These are phyloP conservation scores for Tinamus major DNA, from an alignment of 2,797 vertebrate species.

Conservation along the genomic window DNA sequence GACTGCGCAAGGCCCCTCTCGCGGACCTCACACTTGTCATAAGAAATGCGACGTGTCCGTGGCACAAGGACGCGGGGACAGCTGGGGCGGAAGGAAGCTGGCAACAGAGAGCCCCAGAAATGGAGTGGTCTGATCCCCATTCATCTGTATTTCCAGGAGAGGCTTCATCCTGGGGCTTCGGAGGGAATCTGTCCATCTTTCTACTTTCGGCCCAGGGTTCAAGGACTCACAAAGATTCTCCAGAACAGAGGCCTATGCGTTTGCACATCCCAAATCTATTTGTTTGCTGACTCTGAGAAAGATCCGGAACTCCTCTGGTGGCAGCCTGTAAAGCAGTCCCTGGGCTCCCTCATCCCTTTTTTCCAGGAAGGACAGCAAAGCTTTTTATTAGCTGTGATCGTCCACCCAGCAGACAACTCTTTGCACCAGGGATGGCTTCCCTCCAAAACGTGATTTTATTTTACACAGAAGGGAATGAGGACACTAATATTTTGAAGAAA, in stretches of 20 bases:
- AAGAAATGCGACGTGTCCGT: not conserved
- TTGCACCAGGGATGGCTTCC: rapidly evolving
- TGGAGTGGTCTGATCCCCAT: not conserved
- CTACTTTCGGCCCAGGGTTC: not conserved
- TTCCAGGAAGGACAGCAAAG: not conserved
- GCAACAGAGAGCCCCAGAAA: not conserved
- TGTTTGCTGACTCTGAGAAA: not conserved
- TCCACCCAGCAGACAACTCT: not conserved
- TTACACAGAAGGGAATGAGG: not conserved
- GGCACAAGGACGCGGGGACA: not conserved
- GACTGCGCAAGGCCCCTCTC: not conserved
- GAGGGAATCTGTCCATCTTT: not conserved
- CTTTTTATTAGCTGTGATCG: not conserved
- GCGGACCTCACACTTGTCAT: not conserved
- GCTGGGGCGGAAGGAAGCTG: not conserved
- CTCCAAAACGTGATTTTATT: not conserved
- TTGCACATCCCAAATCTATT: not conserved
- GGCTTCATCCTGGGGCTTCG: not conserved
- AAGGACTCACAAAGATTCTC: not conserved
- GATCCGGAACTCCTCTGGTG: not conserved
- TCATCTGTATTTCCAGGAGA: not conserved
- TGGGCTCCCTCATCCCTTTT: not conserved
- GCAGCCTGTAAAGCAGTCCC: not conserved
- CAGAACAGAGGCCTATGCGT: not conserved
- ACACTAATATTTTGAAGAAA: not conserved